These are phyloP conservation scores for Pollenia angustigena DNA, from an alignment of 2,888 invertebrate species.

Conservation along the genomic window DNA sequence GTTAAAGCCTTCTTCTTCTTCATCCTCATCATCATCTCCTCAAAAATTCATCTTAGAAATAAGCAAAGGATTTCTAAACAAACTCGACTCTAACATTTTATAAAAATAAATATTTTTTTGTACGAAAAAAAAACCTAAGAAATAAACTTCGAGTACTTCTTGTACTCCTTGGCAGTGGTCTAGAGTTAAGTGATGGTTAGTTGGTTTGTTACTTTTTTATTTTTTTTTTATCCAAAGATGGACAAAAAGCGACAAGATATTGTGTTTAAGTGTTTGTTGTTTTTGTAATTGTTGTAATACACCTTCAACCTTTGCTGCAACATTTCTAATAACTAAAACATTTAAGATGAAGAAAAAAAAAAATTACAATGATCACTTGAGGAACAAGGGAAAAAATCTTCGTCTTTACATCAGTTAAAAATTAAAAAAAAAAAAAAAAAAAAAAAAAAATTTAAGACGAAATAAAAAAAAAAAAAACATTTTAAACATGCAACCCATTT, in stretches of 20 bases:
- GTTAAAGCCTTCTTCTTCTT: slow-evolving; percentile 14
- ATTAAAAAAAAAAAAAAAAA: background rate
- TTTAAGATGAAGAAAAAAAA: slow-evolving; percentile 1
- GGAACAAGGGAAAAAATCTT: slow-evolving; percentile 49
- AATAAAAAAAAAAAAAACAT: slow-evolving; percentile 46
- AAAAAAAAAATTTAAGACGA: slow-evolving; percentile 4
- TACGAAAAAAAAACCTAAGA: slow-evolving; percentile 41
- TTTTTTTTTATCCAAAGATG: slow-evolving; percentile 42
- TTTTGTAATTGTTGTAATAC: slow-evolving; percentile 70
- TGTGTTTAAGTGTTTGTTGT: slow-evolving; percentile 62
- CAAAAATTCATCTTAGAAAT: slow-evolving; percentile 47
- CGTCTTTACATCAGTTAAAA: slow-evolving; percentile 40
- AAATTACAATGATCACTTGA: slow-evolving; percentile 50
- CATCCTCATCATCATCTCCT: slow-evolving; percentile 39
- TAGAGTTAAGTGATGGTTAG: slow-evolving; percentile 37
- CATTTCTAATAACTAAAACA: slow-evolving; percentile 68
- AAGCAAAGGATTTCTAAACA: slow-evolving; percentile 60
- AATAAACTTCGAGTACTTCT: slow-evolving; percentile 32
- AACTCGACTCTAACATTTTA: slow-evolving; percentile 50
- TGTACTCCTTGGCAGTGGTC: slow-evolving; percentile 25
- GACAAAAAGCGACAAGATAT: slow-evolving; percentile 63
- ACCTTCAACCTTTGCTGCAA: slow-evolving; percentile 75
- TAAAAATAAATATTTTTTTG: slow-evolving; percentile 59
- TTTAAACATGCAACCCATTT: slow-evolving; percentile 64
- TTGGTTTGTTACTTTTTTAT: background rate